Base-by-base conservation (phyloP, 1,140 invertebrate genomes). In the Ruditapes philippinarum region DNA sequence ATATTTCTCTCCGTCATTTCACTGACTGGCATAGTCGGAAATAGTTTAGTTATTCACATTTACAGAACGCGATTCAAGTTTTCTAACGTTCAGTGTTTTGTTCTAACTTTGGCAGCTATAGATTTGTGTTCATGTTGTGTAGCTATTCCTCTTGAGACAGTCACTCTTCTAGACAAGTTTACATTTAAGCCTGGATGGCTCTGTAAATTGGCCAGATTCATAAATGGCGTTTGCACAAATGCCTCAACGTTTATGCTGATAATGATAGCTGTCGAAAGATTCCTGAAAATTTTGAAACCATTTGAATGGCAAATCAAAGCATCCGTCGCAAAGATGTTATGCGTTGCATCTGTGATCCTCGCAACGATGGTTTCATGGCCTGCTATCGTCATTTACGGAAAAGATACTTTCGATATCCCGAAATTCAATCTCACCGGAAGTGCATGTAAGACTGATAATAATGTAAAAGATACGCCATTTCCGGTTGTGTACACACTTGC, bases 21-120 rank as follows among this genome's bases (percentile, higher is more conserved):
- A 19, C 12, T 82, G 0, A 3, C 45, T 33, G 89, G 89, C 5
- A 74, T 88, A 17, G 1, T 82, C 1, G 89, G 89, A 14, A 90
- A 90, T 42, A 42, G 45, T 17, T 40, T 90, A 11, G 89, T 90
- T 5, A 87, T 86, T 28, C 83, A 90, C 28, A 54, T 90, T 19
- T 90, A 90, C 65, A 60, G 73, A 5, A 87, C 68, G 17, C 40
- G 54, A 19, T 90, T 81, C 76, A 79, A 68, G 19, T 60, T 79
- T 19, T 80, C 60, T 36, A 88, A 51, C 62, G 38, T 62, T 0
- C 40, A 88, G 38, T 36, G 38, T 51, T 88, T 88, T 31, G 70
- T 88, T 25, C 38, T 88, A n/a, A 65, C 40, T 54, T n/a, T 88
- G 12, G 54, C 38, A 33, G 85, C 49, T 0, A 62, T 88, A 9